Evolutionary conservation across 1,140 invertebrate species (phyloP), one percentile per base, ranked within the genome.

Genomic region (Camponotus floridanus): DNA sequence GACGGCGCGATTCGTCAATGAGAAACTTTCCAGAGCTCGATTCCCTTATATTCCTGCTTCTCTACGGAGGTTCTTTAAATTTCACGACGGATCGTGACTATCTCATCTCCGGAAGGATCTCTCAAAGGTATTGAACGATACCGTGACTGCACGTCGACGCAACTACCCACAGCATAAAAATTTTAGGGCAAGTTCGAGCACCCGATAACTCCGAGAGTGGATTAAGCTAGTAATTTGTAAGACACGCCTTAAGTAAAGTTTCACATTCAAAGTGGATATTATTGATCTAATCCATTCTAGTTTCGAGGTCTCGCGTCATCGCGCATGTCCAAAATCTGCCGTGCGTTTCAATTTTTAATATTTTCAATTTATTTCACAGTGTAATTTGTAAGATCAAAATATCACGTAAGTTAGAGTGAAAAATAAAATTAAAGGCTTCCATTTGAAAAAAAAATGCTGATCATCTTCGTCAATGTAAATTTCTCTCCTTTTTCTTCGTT

Each of bases 51-150:
- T 73, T 74, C 55, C 1, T 11, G 48, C 26, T 13, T n/a, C 51
- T 45, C 68, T 73, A 55, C 26, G 18, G 51, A 33, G 67, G 55
- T 81, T 73, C 68, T 74, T 83, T 31, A 45, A 83, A 61, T 61
- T 83, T 83, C 79, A 73, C 51, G 79, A 59, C 36, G 33, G 21
- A 81, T 71, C 78, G 45, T 59, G 36, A 70, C 78, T 59, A 57
- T 59, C 78, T 71, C 78, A 81, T 81, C 76, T 80, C n/a, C 33
- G 48, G 76, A 39, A 80, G n/a, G 21, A 70, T 80, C 48, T 80
- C 76, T 70, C n/a, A n/a, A n/a, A 70, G 33, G 33, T 79, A 68
- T 79, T 55, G 45, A 45, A 79, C 76, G 51, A 31, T 68, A 31
- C 13, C 39, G 59, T 55, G 76, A 36, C 64, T 55, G 26, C 33